These are phyloP conservation scores for Ia io DNA, from an alignment of 2,113 vertebrate species.

Conservation along the genomic window DNA sequence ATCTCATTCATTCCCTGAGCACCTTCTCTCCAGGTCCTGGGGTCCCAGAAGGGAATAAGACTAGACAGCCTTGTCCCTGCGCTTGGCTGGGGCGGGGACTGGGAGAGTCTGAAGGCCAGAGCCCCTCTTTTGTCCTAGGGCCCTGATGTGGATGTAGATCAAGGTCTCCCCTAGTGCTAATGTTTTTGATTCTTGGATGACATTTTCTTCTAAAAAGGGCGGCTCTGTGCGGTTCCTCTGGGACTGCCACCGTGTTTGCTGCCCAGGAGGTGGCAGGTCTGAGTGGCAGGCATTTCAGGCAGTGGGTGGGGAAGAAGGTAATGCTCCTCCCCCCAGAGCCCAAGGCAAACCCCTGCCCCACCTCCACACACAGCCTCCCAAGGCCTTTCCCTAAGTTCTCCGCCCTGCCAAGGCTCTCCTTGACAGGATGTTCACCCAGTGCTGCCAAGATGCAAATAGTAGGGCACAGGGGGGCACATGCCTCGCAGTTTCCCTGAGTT, in stretches of 20 bases:
- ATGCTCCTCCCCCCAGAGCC: too few species aligned
- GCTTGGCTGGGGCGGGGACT: fast-evolving
- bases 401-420: neutral
- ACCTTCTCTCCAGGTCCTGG: neutral
- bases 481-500: neutral
- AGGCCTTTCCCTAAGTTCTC: neutral
- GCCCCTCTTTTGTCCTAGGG: neutral
- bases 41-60: neutral
- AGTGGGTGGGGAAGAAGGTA: neutral
- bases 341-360: neutral
- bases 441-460: neutral
- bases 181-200: neutral
- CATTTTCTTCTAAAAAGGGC: neutral
- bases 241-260: neutral
- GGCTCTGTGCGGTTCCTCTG: neutral
- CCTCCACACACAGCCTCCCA: neutral
- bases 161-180: neutral
- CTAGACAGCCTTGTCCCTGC: neutral
- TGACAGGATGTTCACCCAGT: neutral
- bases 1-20: neutral
- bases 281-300: neutral
- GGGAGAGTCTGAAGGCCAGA: neutral
- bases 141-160: neutral
- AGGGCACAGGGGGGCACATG: neutral
- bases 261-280: neutral